phyloP scores from a whole-genome alignment of 2,888 invertebrate genomes.

The Diarsia rubi region DNA sequence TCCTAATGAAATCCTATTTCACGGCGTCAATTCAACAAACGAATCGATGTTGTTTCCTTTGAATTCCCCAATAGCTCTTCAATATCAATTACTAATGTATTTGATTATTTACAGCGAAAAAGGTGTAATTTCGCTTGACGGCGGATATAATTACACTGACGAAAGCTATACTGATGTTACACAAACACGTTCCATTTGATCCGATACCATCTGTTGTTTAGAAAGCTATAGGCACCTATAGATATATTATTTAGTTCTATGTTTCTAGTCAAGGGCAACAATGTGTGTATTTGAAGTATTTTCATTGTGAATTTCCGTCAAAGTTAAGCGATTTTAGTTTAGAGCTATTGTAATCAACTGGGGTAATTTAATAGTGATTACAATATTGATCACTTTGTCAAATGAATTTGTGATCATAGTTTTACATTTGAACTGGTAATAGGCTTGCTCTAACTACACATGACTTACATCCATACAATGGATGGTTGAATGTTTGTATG shows the following conservation, averaged over 20 bases:
- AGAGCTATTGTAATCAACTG: neutral
- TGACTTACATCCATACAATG: neutral
- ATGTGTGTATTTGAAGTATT: neutral
- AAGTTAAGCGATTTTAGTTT: neutral
- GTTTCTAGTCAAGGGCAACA: neutral
- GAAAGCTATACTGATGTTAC: neutral
- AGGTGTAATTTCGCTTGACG: slow-evolving; percentile 29
- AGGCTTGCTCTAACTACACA: neutral
- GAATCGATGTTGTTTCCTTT: neutral
- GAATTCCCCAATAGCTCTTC: slow-evolving; percentile 1
- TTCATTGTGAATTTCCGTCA: slow-evolving; percentile 1
- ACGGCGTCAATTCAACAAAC: neutral
- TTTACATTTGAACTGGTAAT: neutral
- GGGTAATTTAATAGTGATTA: neutral
- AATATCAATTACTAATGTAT: slow-evolving; percentile 17
- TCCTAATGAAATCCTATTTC: neutral
- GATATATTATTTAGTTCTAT: slow-evolving; percentile 16
- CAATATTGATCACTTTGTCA: neutral
- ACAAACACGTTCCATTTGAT: slow-evolving; percentile 31
- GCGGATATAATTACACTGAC: slow-evolving; percentile 32
- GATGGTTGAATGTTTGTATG: too few relatives aligned
- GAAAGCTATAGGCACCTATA: neutral
- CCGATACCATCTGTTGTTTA: slow-evolving; percentile 5
- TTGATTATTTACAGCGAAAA: slow-evolving; percentile 25
- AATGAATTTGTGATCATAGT: neutral